Percentiles rank a stretch among this genome's conserved stretches.
These are phyloP conservation scores for Diachasmimorpha longicaudata DNA, from an alignment of 1,140 invertebrate genomes.

Conservation along the genomic window DNA sequence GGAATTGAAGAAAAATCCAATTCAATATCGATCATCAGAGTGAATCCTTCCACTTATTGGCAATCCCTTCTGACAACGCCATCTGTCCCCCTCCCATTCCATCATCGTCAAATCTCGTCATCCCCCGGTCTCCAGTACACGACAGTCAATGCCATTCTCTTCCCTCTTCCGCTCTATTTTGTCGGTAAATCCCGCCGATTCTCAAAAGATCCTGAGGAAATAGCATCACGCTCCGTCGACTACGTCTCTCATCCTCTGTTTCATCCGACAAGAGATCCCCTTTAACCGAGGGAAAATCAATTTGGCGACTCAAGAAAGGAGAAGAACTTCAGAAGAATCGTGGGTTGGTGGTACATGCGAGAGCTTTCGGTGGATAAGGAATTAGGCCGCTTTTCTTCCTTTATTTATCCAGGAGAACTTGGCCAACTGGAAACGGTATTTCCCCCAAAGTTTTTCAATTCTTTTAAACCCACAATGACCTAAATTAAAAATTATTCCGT, in stretches of 20 bases:
- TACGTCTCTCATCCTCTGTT: background rate
- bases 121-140: background rate
- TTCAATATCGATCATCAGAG: background rate
- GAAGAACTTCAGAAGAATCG: conserved; percentile 36
- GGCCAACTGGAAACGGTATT: background rate
- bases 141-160: background rate
- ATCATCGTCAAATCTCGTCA: background rate
- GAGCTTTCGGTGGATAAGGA: conserved; percentile 28
- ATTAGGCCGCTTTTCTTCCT: conserved; percentile 28
- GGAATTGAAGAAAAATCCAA: background rate
- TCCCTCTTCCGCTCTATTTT: background rate
- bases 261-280: conserved; percentile 40
- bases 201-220: conserved; percentile 3
- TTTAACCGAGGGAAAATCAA: conserved; percentile 49
- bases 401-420: conserved; percentile 21
- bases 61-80: background rate
- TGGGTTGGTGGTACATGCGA: conserved; percentile 31
- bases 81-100: background rate
- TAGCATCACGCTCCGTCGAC: conserved; percentile 9
- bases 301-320: conserved; percentile 42
- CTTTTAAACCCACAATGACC: too few species aligned
- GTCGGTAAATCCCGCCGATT: background rate
- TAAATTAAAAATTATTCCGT: too few species aligned
- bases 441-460: background rate
- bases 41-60: conserved; percentile 1